Percentiles rank a stretch among this genome's conserved stretches.
phyloP scores from a whole-genome alignment of 1,140 invertebrate genomes.

The Zaprionus lachaisei region DNA sequence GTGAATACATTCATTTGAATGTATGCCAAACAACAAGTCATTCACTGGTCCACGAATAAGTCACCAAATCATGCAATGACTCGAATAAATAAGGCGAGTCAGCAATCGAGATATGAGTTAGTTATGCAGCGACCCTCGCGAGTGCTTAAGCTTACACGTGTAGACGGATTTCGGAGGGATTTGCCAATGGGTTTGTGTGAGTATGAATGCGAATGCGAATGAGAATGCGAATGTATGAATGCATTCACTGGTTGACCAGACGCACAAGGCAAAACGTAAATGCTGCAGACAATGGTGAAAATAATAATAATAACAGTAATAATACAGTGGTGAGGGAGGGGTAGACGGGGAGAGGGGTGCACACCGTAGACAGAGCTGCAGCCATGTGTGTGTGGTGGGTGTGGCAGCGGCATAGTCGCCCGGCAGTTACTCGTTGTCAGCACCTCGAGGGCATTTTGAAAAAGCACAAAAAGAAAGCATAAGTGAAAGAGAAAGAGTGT shows the following conservation, averaged over 20 bases:
- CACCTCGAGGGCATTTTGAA: not conserved
- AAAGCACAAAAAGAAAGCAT: not conserved
- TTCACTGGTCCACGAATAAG: not conserved
- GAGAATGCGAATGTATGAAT: conserved; percentile 15
- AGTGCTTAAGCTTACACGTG: conserved; percentile 6
- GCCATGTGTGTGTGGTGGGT: not conserved
- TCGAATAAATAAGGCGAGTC: not conserved
- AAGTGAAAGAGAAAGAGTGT: not conserved
- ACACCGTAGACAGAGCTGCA: not conserved
- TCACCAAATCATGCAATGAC: not conserved
- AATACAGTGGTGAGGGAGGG: conserved; percentile 5
- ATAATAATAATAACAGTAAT: conserved; percentile 65
- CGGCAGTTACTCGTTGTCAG: conserved; percentile 1
- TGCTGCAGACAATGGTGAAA: conserved; percentile 65
- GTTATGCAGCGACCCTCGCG: not conserved
- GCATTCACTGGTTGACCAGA: conserved; percentile 56
- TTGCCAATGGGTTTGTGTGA: conserved; percentile 2
- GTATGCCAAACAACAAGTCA: not conserved
- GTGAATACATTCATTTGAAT: no score
- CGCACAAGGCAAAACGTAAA: conserved; percentile 45
- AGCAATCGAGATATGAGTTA: not conserved
- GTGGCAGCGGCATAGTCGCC: not conserved
- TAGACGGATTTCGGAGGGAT: conserved; percentile 34
- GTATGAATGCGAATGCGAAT: conserved; percentile 9
- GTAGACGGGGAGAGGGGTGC: not conserved